Conservation (phyloP, 2,113 vertebrate species). For the Charadrius vociferus region DNA sequence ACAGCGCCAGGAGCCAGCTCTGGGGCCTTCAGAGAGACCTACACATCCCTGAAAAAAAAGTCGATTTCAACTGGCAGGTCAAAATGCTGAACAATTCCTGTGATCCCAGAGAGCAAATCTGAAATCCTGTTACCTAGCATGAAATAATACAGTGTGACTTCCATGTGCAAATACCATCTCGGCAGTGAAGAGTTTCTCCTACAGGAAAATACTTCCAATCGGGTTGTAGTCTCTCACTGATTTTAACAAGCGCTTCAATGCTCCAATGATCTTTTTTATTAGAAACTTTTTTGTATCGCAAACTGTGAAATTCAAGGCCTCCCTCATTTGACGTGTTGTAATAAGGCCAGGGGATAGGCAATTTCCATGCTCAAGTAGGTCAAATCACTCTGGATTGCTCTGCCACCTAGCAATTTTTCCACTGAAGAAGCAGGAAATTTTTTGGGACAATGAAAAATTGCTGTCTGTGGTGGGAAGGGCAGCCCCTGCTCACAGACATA, state of each 20-base stretch:
- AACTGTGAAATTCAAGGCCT: background rate
- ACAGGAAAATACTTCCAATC: background rate
- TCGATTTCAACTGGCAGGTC: slow-evolving; percentile 7
- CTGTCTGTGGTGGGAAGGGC: background rate
- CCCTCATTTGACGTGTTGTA: background rate
- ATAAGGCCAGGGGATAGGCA: background rate
- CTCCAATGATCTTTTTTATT: background rate
- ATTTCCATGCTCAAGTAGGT: background rate
- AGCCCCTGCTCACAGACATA: background rate
- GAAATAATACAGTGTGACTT: background rate
- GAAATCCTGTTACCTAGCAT: background rate
- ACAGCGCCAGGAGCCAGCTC: background rate
- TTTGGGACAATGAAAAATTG: background rate
- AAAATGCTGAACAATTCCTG: background rate
- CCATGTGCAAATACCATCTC: background rate
- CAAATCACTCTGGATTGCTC: background rate
- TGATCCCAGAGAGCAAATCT: background rate
- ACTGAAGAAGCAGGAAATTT: background rate
- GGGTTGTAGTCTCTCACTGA: background rate
- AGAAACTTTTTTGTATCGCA: background rate
- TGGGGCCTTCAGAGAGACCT: background rate
- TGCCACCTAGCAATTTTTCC: background rate
- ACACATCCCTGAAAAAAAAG: background rate
- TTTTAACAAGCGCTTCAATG: background rate
- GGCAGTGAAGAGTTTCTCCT: background rate